Evolutionary conservation across 2,888 invertebrate species (phyloP).

Genomic region (Anarsia innoxiella): DNA sequence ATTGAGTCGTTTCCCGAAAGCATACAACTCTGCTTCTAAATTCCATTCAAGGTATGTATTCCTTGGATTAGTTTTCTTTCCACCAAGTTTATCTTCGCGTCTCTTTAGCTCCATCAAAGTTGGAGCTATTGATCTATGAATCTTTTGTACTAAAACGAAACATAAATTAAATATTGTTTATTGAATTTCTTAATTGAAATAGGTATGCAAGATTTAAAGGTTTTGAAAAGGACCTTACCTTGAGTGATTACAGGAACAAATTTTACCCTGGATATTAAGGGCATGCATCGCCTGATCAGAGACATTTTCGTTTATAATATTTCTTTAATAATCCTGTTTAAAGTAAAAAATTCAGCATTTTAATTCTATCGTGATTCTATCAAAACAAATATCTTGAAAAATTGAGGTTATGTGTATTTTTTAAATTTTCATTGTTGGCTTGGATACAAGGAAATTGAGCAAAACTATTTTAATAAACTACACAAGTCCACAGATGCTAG

Average conservation of each 20-base stretch:
- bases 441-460: no score
- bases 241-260: constrained; percentile 34
- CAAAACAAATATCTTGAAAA: neutral
- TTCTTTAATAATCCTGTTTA: neutral
- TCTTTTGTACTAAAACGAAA: constrained; percentile 46
- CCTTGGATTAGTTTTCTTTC: constrained; percentile 67
- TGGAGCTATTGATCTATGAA: constrained; percentile 81
- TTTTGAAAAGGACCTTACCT: constrained; percentile 36
- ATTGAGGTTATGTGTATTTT: constrained; percentile 5
- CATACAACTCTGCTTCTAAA: constrained; percentile 88
- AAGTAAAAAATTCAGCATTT: constrained; percentile 2
- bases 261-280: constrained; percentile 41
- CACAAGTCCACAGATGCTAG: no score
- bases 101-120: constrained; percentile 77
- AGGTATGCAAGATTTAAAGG: no score
- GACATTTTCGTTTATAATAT: constrained; percentile 35
- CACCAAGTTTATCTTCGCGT: constrained; percentile 75
- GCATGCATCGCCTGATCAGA: constrained; percentile 44
- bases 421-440: no score
- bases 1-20: constrained; percentile 88
- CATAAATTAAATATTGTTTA: neutral
- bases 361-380: neutral
- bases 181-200: neutral
- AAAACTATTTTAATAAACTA: no score
- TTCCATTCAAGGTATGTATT: constrained; percentile 90